Base-by-base conservation (phyloP, 2,888 invertebrate species). In the Dione juno region DNA sequence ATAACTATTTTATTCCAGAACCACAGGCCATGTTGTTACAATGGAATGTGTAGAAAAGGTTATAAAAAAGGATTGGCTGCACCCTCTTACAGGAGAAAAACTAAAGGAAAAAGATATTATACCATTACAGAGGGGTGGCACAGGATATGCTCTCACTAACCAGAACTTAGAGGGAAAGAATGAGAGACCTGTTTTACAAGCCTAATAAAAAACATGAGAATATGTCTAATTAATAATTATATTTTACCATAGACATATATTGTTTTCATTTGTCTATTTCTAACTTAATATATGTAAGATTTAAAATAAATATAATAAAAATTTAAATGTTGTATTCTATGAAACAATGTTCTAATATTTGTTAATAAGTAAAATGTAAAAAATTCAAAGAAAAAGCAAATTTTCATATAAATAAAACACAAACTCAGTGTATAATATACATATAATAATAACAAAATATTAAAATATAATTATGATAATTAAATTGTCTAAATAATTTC, bases 1-100 rank as follows among this genome's bases (percentile, higher is more conserved):
- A 13, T 7, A 54, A 11, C 52, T 45, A 57, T 6, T 67, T 50
- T 3, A 72, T 72, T 72, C n/a, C 82, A 88, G 85, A 89, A 94
- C 78, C 83, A 99, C 99, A 0, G 99, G 99, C 2, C 96, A 97
- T 92, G 98, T 99, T 8, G 97, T 99, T 2, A 99, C 99, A 0
- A 94, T 98, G 95, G 99, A 99, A 85, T 99, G 99, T 90, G 96
- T 99, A 6, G 99, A 99, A 80, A 99, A 98, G 84, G 94, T 99
- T 16, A 98, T 99, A 67, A 98, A 97, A 81, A 98, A 98, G 81
- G 99, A 99, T 85, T 98, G 98, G 99, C 93, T 97, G 28, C 99
- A 99, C 92, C 99, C 99, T 0, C 94, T 98, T 28, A 98, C 97
- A 65, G 96, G 96, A 67, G 95, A 97, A 72, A 97, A 96, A 84